Percentiles rank a stretch among this genome's conserved stretches.
Conservation (phyloP, 2,113 vertebrate genomes). For the Notarius quadriscutis region DNA sequence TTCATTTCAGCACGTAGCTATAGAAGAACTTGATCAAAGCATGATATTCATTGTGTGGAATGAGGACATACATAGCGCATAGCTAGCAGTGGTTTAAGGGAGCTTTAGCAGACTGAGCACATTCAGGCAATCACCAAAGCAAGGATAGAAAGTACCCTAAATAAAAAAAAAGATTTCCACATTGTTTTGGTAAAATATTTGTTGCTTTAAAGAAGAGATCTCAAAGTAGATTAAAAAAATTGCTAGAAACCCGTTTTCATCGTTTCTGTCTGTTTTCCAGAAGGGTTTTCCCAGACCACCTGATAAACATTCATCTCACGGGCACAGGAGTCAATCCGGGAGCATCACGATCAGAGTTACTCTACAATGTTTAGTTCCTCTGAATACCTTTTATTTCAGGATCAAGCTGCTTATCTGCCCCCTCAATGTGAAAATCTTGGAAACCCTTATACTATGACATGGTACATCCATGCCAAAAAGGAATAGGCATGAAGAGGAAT, state of each 20-base stretch:
- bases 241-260: not conserved
- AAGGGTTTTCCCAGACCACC: not conserved
- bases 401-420: not conserved
- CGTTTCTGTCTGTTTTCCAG: conserved; percentile 4
- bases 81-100: not conserved
- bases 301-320: not conserved
- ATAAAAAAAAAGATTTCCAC: not conserved
- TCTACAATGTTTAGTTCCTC: not conserved
- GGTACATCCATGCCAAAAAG: not conserved
- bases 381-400: not conserved
- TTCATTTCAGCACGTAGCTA: not conserved
- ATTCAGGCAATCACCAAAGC: not conserved
- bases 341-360: not conserved
- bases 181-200: not conserved
- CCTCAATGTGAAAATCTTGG: not conserved
- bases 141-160: not conserved
- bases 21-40: not conserved
- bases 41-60: not conserved
- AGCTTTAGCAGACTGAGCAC: not conserved
- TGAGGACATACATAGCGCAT: not conserved
- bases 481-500: not conserved
- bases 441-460: not conserved
- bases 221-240: not conserved
- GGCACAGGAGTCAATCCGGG: not conserved
- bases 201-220: not conserved